Percentiles rank a stretch among this genome's conserved stretches.
phyloP scores from a whole-genome alignment of 2,113 vertebrate genomes.

The Morone chrysops region DNA sequence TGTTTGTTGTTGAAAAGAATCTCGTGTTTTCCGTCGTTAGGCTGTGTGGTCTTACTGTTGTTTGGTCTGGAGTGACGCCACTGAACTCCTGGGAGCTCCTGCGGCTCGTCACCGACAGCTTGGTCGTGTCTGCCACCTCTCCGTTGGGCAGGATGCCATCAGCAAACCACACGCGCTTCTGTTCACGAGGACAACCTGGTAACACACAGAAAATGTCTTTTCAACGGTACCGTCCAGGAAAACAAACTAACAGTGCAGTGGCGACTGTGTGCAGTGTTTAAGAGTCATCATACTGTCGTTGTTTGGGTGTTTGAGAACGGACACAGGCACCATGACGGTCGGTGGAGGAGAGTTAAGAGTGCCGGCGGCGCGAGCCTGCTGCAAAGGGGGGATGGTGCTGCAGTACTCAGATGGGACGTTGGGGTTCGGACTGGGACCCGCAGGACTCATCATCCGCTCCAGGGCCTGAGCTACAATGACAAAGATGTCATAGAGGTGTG shows the following conservation, averaged over 20 bases:
- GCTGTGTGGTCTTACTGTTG: conserved; percentile 63
- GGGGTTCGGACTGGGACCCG: conserved; percentile 87
- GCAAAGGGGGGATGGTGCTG: conserved; percentile 85
- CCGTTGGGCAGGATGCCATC: conserved; percentile 96
- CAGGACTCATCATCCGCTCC: conserved; percentile 97
- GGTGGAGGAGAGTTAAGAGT: conserved; percentile 87
- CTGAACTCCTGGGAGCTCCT: conserved; percentile 85
- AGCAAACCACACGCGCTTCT: conserved; percentile 96
- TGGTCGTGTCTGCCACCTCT: conserved; percentile 91
- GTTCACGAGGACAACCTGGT: conserved; percentile 88
- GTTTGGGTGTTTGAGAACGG: conserved; percentile 90
- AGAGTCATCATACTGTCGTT: conserved; percentile 85
- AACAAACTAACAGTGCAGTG: not conserved
- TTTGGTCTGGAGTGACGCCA: conserved; percentile 65
- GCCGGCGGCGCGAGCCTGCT: conserved; percentile 86
- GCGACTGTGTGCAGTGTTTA: not conserved
- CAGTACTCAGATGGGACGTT: conserved; percentile 86
- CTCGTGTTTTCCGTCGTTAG: not conserved
- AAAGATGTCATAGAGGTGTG: not conserved
- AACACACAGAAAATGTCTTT: not conserved
- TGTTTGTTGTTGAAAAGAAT: not conserved
- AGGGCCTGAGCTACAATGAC: conserved; percentile 90
- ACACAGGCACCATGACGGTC: conserved; percentile 87
- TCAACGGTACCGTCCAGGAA: not conserved
- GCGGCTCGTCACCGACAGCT: conserved; percentile 85